Percentiles rank a stretch among this genome's conserved stretches.
Conservation (phyloP, 1,140 invertebrate species). For the Dinothrombium tinctorium region DNA sequence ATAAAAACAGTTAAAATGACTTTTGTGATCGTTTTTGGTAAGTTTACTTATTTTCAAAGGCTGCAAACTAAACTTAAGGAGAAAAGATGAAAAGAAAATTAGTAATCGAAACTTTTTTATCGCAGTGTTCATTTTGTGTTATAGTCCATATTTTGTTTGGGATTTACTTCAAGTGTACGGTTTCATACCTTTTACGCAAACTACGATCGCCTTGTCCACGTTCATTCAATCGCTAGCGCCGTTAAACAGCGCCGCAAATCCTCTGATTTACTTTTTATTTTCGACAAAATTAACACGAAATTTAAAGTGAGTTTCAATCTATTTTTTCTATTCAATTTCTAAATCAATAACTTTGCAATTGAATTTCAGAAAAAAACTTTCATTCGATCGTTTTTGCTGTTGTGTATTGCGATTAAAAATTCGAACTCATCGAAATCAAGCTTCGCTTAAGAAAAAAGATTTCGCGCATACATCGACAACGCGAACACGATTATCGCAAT, state of each 20-base stretch:
- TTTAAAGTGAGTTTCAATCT: background rate
- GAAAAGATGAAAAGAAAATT: background rate
- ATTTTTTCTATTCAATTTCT: too few relatives aligned
- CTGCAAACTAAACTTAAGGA: background rate
- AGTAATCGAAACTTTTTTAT: background rate
- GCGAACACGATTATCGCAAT: too few relatives aligned
- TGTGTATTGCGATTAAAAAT: too few relatives aligned
- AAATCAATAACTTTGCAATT: too few relatives aligned
- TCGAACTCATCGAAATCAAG: too few relatives aligned
- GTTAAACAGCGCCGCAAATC: constrained; percentile 79
- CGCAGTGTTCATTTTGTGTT: constrained; percentile 81
- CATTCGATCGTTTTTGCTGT: too few relatives aligned
- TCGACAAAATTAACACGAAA: constrained; percentile 21
- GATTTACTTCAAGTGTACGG: constrained; percentile 74
- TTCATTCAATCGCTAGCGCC: constrained; percentile 80
- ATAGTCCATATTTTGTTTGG: constrained; percentile 85
- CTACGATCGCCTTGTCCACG: constrained; percentile 50
- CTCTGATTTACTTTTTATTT: constrained; percentile 82
- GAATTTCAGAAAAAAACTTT: too few relatives aligned
- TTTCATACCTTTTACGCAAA: constrained; percentile 47
- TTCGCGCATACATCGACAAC: too few relatives aligned
- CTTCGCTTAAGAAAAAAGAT: too few relatives aligned
- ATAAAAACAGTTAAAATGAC: constrained; percentile 96
- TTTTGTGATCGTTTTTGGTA: constrained; percentile 76
- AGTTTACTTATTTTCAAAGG: constrained; percentile 19